Percentiles rank a stretch among this genome's conserved stretches.
These are phyloP conservation scores for Nothocercus nigrocapillus DNA, from an alignment of 2,113 vertebrate species.

Conservation along the genomic window DNA sequence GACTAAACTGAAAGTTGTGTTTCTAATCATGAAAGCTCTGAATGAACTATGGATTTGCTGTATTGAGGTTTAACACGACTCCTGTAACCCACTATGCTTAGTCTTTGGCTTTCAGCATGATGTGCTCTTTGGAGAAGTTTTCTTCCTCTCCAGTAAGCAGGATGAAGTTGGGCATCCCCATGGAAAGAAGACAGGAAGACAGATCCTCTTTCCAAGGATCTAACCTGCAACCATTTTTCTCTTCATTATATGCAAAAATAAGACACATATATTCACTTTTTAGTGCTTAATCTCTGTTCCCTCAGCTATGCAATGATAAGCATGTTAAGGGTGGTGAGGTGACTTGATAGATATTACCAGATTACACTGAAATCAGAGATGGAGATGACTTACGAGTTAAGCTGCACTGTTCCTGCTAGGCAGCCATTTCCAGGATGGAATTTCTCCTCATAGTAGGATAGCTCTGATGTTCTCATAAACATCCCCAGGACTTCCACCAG, in stretches of 20 bases:
- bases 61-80: not conserved
- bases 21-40: not conserved
- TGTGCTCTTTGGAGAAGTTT: not conserved
- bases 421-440: not conserved
- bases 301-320: not conserved
- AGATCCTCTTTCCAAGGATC: not conserved
- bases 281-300: not conserved
- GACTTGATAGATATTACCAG: not conserved
- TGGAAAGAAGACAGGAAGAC: not conserved
- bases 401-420: not conserved
- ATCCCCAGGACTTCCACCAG: not conserved
- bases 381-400: not conserved
- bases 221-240: not conserved
- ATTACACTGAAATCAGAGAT: not conserved
- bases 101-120: not conserved
- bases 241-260: not conserved
- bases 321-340: not conserved
- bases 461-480: not conserved
- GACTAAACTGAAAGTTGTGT: not conserved
- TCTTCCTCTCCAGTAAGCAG: not conserved
- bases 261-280: not conserved
- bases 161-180: not conserved
- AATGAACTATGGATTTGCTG: not conserved
- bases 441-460: not conserved
- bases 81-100: not conserved